Conservation (phyloP, 2,888 invertebrate species). For the Blomia tropicalis region DNA sequence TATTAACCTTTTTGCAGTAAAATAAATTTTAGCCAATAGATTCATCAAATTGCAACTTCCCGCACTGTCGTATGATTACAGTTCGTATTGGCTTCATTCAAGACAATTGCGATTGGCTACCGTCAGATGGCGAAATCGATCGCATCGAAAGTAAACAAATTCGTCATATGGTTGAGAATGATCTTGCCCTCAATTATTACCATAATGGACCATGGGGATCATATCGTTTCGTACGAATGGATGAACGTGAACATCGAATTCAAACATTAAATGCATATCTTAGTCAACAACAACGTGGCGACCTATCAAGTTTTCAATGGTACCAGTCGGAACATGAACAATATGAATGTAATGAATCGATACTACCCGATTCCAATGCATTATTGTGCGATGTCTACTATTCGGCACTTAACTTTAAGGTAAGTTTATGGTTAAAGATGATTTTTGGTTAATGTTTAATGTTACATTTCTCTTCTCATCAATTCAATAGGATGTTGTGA, state of each 20-base stretch:
- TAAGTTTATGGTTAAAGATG: neutral
- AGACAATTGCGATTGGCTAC: no score
- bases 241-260: slow-evolving; percentile 30
- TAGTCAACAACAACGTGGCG: neutral
- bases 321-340: neutral
- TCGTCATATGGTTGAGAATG: slow-evolving; percentile 38
- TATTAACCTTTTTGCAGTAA: no score
- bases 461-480: neutral
- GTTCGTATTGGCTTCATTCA: no score
- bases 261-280: slow-evolving; percentile 6
- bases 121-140: no score
- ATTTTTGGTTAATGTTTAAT: neutral
- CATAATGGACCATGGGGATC: slow-evolving; percentile 41
- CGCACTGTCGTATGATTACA: no score
- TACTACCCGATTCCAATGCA: slow-evolving; percentile 31
- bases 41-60: no score
- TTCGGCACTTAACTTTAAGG: slow-evolving; percentile 39
- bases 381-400: slow-evolving; percentile 44
- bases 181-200: slow-evolving; percentile 33
- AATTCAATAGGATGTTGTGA: slow-evolving; percentile 11
- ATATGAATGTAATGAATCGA: neutral
- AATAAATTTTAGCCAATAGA: no score
- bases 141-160: no score
- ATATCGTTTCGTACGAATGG: slow-evolving; percentile 93
- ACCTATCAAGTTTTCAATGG: slow-evolving; percentile 21